Base-by-base conservation (phyloP, 2,113 vertebrate genomes). In the Hippocampus barbouri region DNA sequence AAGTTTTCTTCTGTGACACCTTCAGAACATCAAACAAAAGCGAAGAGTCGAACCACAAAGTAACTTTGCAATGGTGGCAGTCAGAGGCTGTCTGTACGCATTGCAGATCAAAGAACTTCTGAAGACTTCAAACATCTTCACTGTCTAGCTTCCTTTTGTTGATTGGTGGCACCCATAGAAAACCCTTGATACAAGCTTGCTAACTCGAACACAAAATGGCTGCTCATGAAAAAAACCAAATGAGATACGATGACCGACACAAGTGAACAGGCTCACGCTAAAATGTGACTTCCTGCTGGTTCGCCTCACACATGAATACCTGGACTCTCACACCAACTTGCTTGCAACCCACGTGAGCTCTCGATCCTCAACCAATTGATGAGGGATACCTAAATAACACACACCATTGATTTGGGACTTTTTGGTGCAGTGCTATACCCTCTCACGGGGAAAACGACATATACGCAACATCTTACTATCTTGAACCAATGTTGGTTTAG, bases 41-140 rank as follows among this genome's bases (percentile, higher is more conserved):
- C 85, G 83, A 74, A 82, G 78, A 81, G 83, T 85, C 72, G 83
- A 88, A 89, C 88, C 87, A 86, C 67, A 88, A 88, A 89, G 87
- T 88, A 84, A 74, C 79, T 79, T 23, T 73, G 84, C 49, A 69
- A 73, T 71, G 79, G 83, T 85, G 89, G 88, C 88, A 83, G 85
- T 83, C 73, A 57, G 83, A 83, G 79, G 87, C 87, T 41, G 85
- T 70, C 70, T 76, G 81, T 82, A 21, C 78, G 83, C 87, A 86
- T 85, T 66, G 82, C 82, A 85, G 88, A 90, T 90, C 88, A 89
- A 78, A 68, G 66, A 88, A 88, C 86, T 88, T 89, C 87, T 88
- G 79, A 87, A 62, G 76, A 89, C 85, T 90, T 90, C 86, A 90
- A 91, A 88, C 86, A 69, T 82, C 84, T 77, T 76, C 74, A 54